These are phyloP conservation scores for Leucoraja ocellata DNA, from an alignment of 2,797 vertebrate genomes.

Conservation along the genomic window DNA sequence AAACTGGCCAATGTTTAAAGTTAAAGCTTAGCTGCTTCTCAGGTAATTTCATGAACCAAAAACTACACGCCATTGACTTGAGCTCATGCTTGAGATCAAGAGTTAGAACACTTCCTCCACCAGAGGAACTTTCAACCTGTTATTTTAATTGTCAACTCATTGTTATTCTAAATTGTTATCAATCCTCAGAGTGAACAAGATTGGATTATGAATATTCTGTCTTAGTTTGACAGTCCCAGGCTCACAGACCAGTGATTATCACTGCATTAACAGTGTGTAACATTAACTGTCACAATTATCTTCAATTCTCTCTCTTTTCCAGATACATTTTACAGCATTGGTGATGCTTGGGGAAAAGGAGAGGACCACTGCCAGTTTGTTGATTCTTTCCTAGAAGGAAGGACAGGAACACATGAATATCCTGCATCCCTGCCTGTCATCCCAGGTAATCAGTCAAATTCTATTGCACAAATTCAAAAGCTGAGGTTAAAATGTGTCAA, in stretches of 20 bases:
- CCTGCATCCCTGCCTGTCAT: slow-evolving; percentile 72
- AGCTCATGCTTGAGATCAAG: too few relatives aligned
- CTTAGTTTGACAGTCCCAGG: background rate
- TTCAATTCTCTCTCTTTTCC: slow-evolving; percentile 35
- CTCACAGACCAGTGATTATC: background rate
- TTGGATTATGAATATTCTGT: background rate
- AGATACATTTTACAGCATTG: slow-evolving; percentile 92
- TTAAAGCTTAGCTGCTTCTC: background rate
- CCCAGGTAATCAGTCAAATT: slow-evolving; percentile 64
- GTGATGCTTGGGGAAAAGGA: slow-evolving; percentile 83
- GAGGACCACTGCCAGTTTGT: slow-evolving; percentile 99
- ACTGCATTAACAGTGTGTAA: background rate
- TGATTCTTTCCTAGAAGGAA: slow-evolving; percentile 88
- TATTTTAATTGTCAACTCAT: background rate
- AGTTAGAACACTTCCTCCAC: background rate
- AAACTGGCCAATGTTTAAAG: background rate
- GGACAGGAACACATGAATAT: slow-evolving; percentile 78
- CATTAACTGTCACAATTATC: background rate
- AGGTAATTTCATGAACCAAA: background rate
- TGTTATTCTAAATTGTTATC: background rate
- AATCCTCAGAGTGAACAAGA: background rate
- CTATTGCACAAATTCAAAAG: background rate
- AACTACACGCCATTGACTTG: too few relatives aligned
- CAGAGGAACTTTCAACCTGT: background rate
- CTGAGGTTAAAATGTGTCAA: too few relatives aligned